Evolutionary conservation across 2,888 invertebrate genomes (phyloP).

Genomic region (Spilarctia lutea): DNA sequence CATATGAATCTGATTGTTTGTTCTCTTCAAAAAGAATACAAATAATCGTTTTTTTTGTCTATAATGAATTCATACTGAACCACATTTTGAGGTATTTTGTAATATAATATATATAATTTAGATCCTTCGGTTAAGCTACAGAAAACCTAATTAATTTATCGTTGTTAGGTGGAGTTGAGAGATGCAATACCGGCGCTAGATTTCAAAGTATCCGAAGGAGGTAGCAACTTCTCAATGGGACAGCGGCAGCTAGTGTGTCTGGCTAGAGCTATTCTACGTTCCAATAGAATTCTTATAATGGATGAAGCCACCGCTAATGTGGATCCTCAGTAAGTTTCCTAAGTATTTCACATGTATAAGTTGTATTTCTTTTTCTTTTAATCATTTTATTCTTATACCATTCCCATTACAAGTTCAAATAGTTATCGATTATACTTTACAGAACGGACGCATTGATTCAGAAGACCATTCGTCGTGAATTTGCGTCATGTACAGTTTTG

Average conservation of each 20-base stretch:
- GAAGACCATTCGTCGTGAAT: constrained; percentile 92
- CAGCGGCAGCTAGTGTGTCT: constrained; percentile 93
- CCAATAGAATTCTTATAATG: constrained; percentile 90
- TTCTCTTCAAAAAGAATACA: background rate
- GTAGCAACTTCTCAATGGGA: constrained; percentile 92
- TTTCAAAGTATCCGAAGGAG: constrained; percentile 90
- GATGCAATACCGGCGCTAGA: constrained; percentile 89
- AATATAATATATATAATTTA: background rate
- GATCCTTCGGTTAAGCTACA: background rate
- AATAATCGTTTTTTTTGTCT: no score
- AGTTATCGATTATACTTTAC: constrained; percentile 28
- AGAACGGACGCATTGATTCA: constrained; percentile 92
- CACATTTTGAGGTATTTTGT: background rate
- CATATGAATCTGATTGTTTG: background rate
- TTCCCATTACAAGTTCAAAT: background rate
- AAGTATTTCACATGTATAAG: background rate
- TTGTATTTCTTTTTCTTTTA: background rate
- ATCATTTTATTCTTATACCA: background rate
- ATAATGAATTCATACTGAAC: background rate
- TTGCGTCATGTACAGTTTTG: constrained; percentile 92
- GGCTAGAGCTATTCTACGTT: constrained; percentile 91
- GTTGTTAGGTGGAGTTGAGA: constrained; percentile 90
- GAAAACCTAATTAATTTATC: constrained; percentile 12
- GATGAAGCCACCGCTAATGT: constrained; percentile 88
- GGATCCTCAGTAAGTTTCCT: constrained; percentile 86